phyloP scores from a whole-genome alignment of 1,140 invertebrate genomes.

The Euschistus heros region DNA sequence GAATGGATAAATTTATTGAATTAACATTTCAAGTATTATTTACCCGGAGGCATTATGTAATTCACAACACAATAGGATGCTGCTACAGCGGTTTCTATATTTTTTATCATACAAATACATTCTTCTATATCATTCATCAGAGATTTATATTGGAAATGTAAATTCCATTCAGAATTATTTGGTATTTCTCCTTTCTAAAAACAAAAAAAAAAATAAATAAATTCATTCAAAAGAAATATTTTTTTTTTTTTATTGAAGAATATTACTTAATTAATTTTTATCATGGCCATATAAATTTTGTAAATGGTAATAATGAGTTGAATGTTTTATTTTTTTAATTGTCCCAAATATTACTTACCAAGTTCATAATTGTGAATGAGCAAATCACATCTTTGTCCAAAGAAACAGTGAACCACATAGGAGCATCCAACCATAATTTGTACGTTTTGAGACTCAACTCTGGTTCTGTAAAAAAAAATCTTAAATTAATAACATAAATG shows the following conservation, averaged over 20 bases:
- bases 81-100: constrained; percentile 21
- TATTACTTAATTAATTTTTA: too few relatives aligned
- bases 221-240: too few relatives aligned
- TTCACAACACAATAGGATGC: constrained; percentile 18
- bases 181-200: constrained; percentile 21
- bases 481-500: constrained; percentile 8
- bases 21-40: too few relatives aligned
- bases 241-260: too few relatives aligned
- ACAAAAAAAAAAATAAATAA: constrained; percentile 28
- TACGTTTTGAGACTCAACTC: constrained; percentile 39
- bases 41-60: constrained; percentile 26
- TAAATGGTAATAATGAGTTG: too few relatives aligned
- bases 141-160: constrained; percentile 31
- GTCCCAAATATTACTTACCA: constrained; percentile 27
- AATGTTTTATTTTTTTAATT: too few relatives aligned
- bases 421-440: constrained; percentile 36
- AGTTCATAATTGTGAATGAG: constrained; percentile 35
- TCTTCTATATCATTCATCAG: constrained; percentile 35
- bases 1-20: constrained; percentile 9
- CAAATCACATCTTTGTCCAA: constrained; percentile 37
- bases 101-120: constrained; percentile 35
- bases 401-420: constrained; percentile 31
- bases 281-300: too few relatives aligned
- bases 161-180: constrained; percentile 31
- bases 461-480: constrained; percentile 31